These are phyloP conservation scores for Eupsilia transversa DNA, from an alignment of 2,888 invertebrate genomes.

Conservation along the genomic window DNA sequence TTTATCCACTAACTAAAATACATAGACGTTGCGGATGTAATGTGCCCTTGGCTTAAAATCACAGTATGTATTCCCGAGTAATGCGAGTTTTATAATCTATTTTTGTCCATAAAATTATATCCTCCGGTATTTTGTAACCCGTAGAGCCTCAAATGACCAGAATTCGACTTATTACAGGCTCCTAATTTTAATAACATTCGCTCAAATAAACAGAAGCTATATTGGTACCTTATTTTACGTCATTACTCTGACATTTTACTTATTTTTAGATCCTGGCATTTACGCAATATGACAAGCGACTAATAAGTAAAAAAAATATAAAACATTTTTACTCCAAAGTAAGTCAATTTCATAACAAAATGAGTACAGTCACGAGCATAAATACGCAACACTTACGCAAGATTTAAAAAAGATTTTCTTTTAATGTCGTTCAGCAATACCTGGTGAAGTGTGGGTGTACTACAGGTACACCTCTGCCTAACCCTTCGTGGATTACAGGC, in stretches of 20 bases:
- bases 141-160: neutral
- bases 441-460: no score
- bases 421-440: no score
- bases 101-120: neutral
- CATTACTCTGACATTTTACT: constrained; percentile 29
- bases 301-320: constrained; percentile 29
- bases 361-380: neutral
- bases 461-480: no score
- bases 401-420: no score
- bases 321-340: constrained; percentile 45
- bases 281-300: constrained; percentile 29
- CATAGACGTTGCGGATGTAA: neutral
- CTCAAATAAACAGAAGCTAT: constrained; percentile 1
- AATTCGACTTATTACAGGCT: neutral
- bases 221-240: constrained; percentile 1
- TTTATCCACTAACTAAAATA: no score
- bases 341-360: constrained; percentile 32
- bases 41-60: neutral
- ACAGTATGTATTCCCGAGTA: neutral
- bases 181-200: neutral
- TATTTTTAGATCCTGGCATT: constrained; percentile 19
- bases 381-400: no score
- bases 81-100: neutral
- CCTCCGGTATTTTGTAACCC: neutral
- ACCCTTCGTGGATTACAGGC: neutral